phyloP scores from a whole-genome alignment of 2,888 invertebrate species.

The Rotaria magnacalcarata region DNA sequence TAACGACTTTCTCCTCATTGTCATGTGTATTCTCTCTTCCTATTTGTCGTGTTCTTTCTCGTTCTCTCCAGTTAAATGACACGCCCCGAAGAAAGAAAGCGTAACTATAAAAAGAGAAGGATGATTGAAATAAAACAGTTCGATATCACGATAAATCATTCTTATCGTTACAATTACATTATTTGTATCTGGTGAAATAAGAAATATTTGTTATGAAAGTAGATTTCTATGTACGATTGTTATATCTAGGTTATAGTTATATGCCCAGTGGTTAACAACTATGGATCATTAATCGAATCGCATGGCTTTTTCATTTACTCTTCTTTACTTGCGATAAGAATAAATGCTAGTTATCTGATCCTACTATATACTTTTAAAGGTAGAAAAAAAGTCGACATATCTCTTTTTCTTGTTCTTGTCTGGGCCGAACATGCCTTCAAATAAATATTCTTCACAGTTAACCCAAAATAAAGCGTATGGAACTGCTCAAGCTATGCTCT shows the following conservation, averaged over 20 bases:
- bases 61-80: no score
- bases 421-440: background rate
- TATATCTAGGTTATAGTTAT: background rate
- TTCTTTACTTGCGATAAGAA: background rate
- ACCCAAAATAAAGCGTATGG: background rate
- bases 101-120: no score
- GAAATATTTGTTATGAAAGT: no score
- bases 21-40: no score
- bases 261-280: background rate
- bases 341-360: background rate
- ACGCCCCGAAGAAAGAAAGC: no score
- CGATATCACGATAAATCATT: no score
- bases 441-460: background rate
- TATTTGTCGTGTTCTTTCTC: no score
- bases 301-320: background rate
- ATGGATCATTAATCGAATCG: background rate
- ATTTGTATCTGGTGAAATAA: no score
- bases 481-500: constrained; percentile 3
- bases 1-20: no score
- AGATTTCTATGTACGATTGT: no score
- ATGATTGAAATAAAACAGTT: no score
- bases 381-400: background rate
- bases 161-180: no score
- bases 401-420: background rate
- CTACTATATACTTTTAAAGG: background rate